Evolutionary conservation across 2,888 invertebrate genomes (phyloP).

Genomic region (Lamellibrachia columna): DNA sequence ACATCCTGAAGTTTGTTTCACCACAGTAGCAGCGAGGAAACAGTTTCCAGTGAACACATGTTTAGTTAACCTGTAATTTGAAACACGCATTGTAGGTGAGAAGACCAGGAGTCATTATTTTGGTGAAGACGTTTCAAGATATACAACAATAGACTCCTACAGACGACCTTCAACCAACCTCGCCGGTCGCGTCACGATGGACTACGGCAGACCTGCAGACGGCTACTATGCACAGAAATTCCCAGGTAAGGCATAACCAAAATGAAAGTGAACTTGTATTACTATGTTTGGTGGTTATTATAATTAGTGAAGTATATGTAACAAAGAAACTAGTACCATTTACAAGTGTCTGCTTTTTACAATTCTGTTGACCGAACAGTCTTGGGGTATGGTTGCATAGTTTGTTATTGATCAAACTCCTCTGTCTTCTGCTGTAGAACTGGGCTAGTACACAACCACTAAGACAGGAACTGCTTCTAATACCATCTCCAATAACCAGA

Average conservation of each 20-base stretch:
- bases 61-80: background rate
- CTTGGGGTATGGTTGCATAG: background rate
- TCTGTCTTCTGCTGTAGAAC: no score
- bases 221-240: constrained; percentile 63
- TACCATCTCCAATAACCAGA: background rate
- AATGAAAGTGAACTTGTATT: background rate
- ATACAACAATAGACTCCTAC: constrained; percentile 62
- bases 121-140: constrained; percentile 58
- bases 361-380: background rate
- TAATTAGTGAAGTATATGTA: background rate
- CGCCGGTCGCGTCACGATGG: constrained; percentile 57
- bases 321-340: background rate
- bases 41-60: no score
- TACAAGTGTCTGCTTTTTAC: background rate
- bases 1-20: no score
- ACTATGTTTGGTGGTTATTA: no score
- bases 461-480: background rate
- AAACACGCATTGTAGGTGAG: constrained; percentile 44
- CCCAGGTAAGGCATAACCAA: constrained; percentile 52
- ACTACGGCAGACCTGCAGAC: constrained; percentile 61
- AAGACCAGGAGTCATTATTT: constrained; percentile 60
- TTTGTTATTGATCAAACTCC: background rate
- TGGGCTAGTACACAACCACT: background rate
- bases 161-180: constrained; percentile 60
- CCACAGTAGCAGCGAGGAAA: no score